Base-by-base conservation (phyloP, 1,140 invertebrate species). In the Cataglyphis hispanica region DNA sequence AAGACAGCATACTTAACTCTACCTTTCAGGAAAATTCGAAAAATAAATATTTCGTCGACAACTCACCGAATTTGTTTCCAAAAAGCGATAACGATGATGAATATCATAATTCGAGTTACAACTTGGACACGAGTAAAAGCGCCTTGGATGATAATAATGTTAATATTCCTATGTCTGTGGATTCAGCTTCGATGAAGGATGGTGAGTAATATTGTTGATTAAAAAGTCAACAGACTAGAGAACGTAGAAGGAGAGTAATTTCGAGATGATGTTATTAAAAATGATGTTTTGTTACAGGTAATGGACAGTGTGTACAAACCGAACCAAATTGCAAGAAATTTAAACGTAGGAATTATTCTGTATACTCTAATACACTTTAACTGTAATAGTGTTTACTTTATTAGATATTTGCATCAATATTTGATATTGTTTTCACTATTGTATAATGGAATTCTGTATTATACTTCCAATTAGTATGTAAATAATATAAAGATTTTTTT, bases 281-380 rank as follows among this genome's bases (percentile, higher is more conserved):
- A 31, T 16, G 13, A 43, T 40, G 43, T 84, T 77, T 13, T 84
- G 2, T 92, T 91, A 60, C 70, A 92, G 87, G 64, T 58, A 66
- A 78, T 31, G 76, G 74, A 69, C 72, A 77, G n/a, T 46, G 69
- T 56, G 46, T 81, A 16, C 75, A 74, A 50, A 74, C 61, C 1
- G 93, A 92, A 60, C 87, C 91, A 64, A 89, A 93, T 60, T 88
- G 83, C 66, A 94, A 95, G 63, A 94, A 94, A 87, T 94, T 95
- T 34, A 95, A 94, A 58, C 75, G 94, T n/a, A 88, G 94, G 8
- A 95, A 95, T 90, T 89, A 93, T 85, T 92, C 93, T 13, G 88
- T 95, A 78, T 95, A 95, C 77, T 85, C 91, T 5, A 88, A 91
- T 58, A 91, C 90, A 1, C 58, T 90, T 7, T 90, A 81, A 87